Conservation (phyloP, 2,113 vertebrate genomes). For the Indicator maculatus region DNA sequence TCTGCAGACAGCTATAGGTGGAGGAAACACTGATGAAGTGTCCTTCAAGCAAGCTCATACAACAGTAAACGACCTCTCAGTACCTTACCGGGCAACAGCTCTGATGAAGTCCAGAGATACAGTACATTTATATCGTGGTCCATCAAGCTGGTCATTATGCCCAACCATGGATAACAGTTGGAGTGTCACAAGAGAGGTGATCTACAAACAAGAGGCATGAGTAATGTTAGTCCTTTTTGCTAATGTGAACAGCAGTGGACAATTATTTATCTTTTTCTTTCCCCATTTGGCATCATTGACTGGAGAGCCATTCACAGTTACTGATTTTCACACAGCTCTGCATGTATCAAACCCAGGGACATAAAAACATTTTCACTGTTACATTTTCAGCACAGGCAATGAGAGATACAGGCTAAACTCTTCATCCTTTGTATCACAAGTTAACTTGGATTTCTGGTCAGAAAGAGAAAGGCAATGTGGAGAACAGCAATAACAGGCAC, state of each 20-base stretch:
- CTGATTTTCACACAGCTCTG: background rate
- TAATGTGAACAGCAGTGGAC: background rate
- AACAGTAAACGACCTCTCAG: background rate
- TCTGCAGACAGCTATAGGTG: background rate
- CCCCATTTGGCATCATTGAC: background rate
- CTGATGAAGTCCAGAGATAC: slow-evolving; percentile 95
- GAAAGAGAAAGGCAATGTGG: background rate
- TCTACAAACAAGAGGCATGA: slow-evolving; percentile 74
- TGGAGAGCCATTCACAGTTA: background rate
- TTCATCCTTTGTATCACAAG: background rate
- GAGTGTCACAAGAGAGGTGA: slow-evolving; percentile 93
- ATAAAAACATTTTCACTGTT: background rate
- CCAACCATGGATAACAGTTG: slow-evolving; percentile 89
- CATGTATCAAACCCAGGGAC: background rate
- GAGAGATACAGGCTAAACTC: background rate
- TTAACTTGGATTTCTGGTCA: background rate
- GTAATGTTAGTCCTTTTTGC: background rate
- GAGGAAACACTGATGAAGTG: slow-evolving; percentile 25
- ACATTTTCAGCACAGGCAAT: background rate
- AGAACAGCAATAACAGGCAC: background rate
- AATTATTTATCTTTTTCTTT: background rate
- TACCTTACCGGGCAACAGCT: slow-evolving; percentile 86
- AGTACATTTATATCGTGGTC: slow-evolving; percentile 93
- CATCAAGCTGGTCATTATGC: slow-evolving; percentile 92
- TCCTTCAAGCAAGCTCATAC: slow-evolving; percentile 3